Evolutionary conservation across 2,797 vertebrate species (phyloP).

Genomic region (Sebastes kiyomatsui): DNA sequence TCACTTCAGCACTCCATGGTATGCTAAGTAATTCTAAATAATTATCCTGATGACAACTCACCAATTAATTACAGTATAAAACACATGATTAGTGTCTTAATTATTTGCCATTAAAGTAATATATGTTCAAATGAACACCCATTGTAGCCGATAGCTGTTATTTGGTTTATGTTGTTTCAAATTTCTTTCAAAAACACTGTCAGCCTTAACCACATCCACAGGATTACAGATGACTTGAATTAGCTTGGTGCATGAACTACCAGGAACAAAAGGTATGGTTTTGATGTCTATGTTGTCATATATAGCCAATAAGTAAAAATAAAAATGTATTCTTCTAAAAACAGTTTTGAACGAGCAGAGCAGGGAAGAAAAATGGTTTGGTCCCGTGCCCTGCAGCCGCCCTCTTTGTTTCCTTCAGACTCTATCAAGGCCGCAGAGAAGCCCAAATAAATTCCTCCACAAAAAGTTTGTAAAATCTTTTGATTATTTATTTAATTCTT

Average conservation of each 20-base stretch:
- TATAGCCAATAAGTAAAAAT: neutral
- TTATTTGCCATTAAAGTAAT: neutral
- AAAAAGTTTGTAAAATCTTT: neutral
- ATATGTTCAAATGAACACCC: neutral
- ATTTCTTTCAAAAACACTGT: neutral
- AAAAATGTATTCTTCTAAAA: neutral
- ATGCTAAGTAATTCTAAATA: neutral
- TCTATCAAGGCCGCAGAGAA: neutral
- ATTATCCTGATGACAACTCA: neutral
- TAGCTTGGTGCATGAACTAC: too few relatives aligned
- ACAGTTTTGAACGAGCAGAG: neutral
- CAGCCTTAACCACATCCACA: too few relatives aligned
- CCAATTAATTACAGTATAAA: neutral
- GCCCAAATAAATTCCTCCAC: neutral
- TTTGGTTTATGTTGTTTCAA: neutral
- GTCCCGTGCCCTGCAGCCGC: neutral
- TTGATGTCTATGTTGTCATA: neutral
- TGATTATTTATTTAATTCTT: neutral
- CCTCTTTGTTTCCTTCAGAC: neutral
- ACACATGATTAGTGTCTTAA: too few relatives aligned
- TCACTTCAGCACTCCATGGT: neutral
- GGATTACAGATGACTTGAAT: neutral
- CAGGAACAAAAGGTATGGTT: too few relatives aligned
- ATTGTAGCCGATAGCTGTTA: neutral
- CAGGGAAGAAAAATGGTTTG: neutral